Percentiles rank a stretch among this genome's conserved stretches.
Conservation (phyloP, 2,888 invertebrate species). For the Ellobium chinense region DNA sequence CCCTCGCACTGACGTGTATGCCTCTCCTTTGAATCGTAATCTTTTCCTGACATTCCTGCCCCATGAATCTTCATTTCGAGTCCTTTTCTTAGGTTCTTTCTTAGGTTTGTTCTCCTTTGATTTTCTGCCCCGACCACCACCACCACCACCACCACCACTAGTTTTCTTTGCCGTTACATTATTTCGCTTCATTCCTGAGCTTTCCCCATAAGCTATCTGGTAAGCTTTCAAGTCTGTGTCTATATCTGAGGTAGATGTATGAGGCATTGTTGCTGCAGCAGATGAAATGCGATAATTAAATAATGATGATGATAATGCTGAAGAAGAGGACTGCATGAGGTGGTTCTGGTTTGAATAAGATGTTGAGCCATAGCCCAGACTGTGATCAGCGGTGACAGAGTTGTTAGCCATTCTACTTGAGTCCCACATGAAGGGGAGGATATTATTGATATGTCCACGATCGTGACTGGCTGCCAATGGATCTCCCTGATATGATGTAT, state of each 20-base stretch:
- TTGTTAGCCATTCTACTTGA: not conserved
- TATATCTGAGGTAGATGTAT: slow-evolving; percentile 7
- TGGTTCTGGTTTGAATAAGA: slow-evolving; percentile 16
- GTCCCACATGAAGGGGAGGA: slow-evolving; percentile 29
- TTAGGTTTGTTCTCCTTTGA: slow-evolving; percentile 15
- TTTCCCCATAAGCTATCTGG: not conserved
- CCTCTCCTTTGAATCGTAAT: slow-evolving; percentile 40
- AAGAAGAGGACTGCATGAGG: slow-evolving; percentile 20
- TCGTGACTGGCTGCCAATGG: not conserved
- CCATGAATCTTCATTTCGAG: slow-evolving; percentile 44
- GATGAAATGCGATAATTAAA: slow-evolving; percentile 26
- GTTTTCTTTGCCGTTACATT: not conserved
- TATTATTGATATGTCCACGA: not conserved
- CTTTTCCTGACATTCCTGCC: slow-evolving; percentile 39
- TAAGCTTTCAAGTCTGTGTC: not conserved
- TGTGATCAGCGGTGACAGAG: not conserved
- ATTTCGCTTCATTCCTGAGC: not conserved
- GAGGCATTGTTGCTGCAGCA: not conserved
- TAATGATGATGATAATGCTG: slow-evolving; percentile 31
- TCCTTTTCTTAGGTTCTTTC: slow-evolving; percentile 39
- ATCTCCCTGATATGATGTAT: not conserved
- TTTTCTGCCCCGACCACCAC: not conserved
- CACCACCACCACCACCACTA: not conserved
- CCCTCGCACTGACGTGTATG: slow-evolving; percentile 40
- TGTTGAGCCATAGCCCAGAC: not conserved